phyloP scores from a whole-genome alignment of 30 jellyfish, hydroid and myxozoan genomes.

The Aurelia coerulea region DNA sequence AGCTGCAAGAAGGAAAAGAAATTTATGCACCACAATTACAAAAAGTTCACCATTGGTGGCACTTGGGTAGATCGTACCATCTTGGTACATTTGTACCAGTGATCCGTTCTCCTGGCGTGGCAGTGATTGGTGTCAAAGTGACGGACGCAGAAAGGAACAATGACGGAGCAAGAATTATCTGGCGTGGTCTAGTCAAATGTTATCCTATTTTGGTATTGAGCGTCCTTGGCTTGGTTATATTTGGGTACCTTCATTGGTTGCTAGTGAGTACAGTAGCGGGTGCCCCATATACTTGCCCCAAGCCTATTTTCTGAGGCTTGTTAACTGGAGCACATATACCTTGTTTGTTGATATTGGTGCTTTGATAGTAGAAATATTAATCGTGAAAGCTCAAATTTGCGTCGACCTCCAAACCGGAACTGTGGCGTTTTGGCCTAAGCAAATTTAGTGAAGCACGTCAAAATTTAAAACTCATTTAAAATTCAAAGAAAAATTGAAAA shows the following conservation, averaged over 20 bases:
- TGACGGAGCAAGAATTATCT: conserved; percentile 11
- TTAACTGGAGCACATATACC: too few species aligned
- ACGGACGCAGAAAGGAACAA: neutral
- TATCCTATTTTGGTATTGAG: conserved; percentile 16
- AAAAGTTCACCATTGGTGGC: conserved; percentile 2
- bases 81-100: conserved; percentile 37
- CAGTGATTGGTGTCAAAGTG: neutral
- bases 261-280: conserved; percentile 4
- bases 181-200: neutral
- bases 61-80: conserved; percentile 1
- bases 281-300: too few species aligned
- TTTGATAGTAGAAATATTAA: too few species aligned
- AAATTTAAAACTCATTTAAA: too few species aligned
- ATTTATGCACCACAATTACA: conserved; percentile 37
- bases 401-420: too few species aligned
- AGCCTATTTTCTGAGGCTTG: too few species aligned
- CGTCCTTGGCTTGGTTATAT: neutral
- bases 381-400: too few species aligned
- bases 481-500: too few species aligned
- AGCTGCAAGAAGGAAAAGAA: conserved; percentile 31
- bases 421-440: too few species aligned
- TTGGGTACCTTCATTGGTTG: conserved; percentile 29
- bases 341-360: too few species aligned
- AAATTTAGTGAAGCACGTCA: too few species aligned
- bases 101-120: conserved; percentile 32